These are phyloP conservation scores for Nautilus pompilius DNA, from an alignment of 1,140 invertebrate species.

Conservation along the genomic window DNA sequence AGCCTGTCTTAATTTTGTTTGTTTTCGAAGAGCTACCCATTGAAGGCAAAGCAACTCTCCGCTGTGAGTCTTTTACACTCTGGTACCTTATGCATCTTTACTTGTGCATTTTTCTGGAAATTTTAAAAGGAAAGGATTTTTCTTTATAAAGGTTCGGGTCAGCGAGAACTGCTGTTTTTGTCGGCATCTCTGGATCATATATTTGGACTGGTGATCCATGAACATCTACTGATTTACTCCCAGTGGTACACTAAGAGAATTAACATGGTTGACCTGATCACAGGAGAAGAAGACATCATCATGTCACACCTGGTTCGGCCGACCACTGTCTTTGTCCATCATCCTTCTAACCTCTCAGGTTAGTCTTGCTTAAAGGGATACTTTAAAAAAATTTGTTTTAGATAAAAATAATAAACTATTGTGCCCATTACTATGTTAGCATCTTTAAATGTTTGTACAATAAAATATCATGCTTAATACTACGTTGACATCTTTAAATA, in stretches of 20 bases:
- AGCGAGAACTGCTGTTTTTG: slow-evolving; percentile 19
- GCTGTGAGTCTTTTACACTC: too few relatives aligned
- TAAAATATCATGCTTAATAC: too few relatives aligned
- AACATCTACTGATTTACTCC: slow-evolving; percentile 27
- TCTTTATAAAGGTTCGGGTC: slow-evolving; percentile 11
- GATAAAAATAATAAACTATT: too few relatives aligned
- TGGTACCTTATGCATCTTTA: too few relatives aligned
- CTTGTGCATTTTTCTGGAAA: background rate
- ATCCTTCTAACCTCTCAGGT: slow-evolving; percentile 24
- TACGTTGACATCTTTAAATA: too few relatives aligned
- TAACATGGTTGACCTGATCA: slow-evolving; percentile 29
- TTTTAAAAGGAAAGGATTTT: background rate
- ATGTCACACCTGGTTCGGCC: slow-evolving; percentile 22
- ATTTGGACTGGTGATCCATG: slow-evolving; percentile 23
- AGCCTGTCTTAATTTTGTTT: too few relatives aligned
- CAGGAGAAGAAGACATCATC: slow-evolving; percentile 19
- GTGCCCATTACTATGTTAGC: too few relatives aligned
- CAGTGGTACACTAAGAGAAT: slow-evolving; percentile 25
- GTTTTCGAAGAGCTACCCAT: too few relatives aligned
- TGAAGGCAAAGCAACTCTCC: too few relatives aligned
- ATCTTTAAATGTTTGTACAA: too few relatives aligned
- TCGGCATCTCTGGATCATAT: slow-evolving; percentile 15
- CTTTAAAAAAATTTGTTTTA: too few relatives aligned
- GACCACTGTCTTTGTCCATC: slow-evolving; percentile 24
- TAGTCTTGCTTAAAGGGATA: background rate